Conservation (phyloP, 1,140 invertebrate species). For the Euwallacea fornicatus region DNA sequence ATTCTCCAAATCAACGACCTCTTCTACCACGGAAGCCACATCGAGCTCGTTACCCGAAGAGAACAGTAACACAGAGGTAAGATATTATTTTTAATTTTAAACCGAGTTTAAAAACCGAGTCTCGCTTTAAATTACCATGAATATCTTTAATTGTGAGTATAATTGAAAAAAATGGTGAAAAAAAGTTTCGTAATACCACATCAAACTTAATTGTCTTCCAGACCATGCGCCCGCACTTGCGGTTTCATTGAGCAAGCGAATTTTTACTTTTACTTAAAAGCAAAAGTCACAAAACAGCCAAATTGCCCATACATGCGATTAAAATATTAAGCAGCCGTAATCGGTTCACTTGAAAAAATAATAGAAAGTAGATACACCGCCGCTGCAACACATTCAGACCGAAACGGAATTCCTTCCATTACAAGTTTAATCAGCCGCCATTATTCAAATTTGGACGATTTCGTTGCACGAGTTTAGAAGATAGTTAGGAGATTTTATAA, state of each 20-base stretch:
- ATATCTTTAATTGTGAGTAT: neutral
- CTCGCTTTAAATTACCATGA: neutral
- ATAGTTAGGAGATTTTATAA: no score
- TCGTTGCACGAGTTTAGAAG: neutral
- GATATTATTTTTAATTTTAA: no score
- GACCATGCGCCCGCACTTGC: neutral
- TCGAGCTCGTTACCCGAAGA: conserved; percentile 27
- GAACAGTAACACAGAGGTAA: conserved; percentile 36
- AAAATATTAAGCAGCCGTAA: conserved; percentile 28
- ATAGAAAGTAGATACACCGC: conserved; percentile 39
- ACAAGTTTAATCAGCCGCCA: neutral
- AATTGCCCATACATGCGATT: conserved; percentile 23
- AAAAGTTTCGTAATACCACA: neutral
- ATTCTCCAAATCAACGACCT: conserved; percentile 48
- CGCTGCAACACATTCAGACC: conserved; percentile 37
- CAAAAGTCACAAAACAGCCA: conserved; percentile 22
- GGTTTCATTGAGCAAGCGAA: conserved; percentile 6
- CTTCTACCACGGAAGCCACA: conserved; percentile 45
- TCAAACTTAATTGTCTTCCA: neutral
- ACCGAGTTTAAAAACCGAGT: neutral
- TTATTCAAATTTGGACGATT: conserved; percentile 8
- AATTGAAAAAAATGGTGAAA: neutral
- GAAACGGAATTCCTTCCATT: conserved; percentile 37
- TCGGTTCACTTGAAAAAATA: conserved; percentile 28
- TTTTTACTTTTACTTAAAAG: conserved; percentile 29